Evolutionary conservation across 1,140 invertebrate species (phyloP), one percentile per base, ranked within the genome.

Genomic region (Thereuonema tuberculata): DNA sequence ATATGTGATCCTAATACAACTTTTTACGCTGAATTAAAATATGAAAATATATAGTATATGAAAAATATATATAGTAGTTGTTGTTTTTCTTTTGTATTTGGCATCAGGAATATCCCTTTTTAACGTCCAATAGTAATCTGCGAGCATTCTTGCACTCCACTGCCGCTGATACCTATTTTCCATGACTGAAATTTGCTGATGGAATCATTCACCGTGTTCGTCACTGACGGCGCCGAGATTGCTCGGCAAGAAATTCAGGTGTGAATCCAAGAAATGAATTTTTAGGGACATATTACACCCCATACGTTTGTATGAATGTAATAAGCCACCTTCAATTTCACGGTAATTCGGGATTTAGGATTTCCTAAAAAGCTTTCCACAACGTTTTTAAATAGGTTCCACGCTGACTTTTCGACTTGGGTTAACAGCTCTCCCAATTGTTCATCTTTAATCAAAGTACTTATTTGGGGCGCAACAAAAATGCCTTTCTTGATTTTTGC

Each of bases 391-490:
- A 59, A 64, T 50, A 14, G 59, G 43, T 63, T 54, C 60, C 62
- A 66, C 3, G 63, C 58, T 23, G 27, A 56, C 58, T 59, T 43
- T 52, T 64, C 62, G 29, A 21, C 60, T 49, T 43, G 54, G 28
- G 14, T 60, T 31, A 66, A 53, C 52, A 59, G 64, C 31, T 62
- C 59, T 25, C 25, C 26, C 50, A 64, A 66, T 50, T 63, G 28
- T 31, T 56, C 24, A 43, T 25, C 64, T 29, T 60, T 61, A 23
- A 69, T 63, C 17, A 71, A 58, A 59, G 67, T 62, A 59, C 59
- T 65, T 46, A 72, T 67, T 56, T 72, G 66, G 50, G 68, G 67
- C 23, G 67, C 64, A 29, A 64, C 61, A 62, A 74, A 72, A 54
- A 72, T 60, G 24, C 71, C 67, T 53, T 62, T 64, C 62, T 69